These are phyloP conservation scores for pig (Sus scrofa) DNA, from an alignment of 2,113 vertebrate species.

Conservation along the genomic window DNA sequence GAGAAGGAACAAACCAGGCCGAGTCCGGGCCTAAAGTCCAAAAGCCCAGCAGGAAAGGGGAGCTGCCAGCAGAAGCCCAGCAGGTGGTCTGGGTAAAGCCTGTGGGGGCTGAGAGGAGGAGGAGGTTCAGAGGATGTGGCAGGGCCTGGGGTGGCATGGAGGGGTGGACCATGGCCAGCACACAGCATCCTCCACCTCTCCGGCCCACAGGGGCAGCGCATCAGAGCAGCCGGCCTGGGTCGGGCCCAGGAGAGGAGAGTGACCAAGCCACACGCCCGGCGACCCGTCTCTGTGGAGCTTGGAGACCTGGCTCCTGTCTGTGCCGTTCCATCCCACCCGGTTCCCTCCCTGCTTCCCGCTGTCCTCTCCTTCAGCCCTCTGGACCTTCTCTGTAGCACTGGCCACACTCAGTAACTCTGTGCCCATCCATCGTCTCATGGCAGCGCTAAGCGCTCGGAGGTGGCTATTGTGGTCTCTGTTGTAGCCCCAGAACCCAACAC, in stretches of 20 bases:
- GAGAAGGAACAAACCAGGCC: not conserved
- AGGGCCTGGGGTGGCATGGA: not conserved
- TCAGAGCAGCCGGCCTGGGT: rapidly evolving
- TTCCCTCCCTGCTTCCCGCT: not conserved
- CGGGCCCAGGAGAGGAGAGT: rapidly evolving
- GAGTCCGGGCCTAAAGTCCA: not conserved
- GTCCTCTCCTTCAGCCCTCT: not conserved
- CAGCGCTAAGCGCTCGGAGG: too few relatives aligned
- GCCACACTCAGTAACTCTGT: not conserved
- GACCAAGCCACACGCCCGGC: rapidly evolving
- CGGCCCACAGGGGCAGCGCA: not conserved
- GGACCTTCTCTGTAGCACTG: not conserved
- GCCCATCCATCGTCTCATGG: not conserved
- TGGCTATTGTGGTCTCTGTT: not conserved
- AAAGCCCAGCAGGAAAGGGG: not conserved
- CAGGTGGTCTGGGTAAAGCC: not conserved
- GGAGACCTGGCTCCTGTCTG: rapidly evolving
- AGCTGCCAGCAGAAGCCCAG: not conserved
- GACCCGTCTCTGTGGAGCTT: not conserved
- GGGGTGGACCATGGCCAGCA: rapidly evolving
- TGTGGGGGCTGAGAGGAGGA: not conserved
- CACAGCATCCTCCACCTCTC: not conserved
- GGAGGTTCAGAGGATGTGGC: rapidly evolving
- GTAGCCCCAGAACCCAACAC: not conserved
- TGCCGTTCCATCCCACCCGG: rapidly evolving